Percentiles rank a stretch among this genome's conserved stretches.
Evolutionary conservation across 2,888 invertebrate species (phyloP).

Genomic region (Celastrina argiolus): DNA sequence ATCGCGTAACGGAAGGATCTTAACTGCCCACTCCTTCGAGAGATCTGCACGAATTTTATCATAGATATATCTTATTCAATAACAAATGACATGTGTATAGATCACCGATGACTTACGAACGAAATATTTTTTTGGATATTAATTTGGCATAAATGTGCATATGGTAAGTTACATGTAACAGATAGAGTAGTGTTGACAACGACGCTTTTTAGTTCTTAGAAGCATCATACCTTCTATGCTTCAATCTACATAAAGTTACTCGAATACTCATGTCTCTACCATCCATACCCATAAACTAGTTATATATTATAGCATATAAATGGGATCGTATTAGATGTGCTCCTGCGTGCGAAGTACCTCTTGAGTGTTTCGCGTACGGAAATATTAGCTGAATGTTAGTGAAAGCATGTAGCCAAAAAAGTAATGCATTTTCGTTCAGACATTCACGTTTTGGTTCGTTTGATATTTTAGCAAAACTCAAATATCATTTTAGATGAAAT

Average conservation of each 20-base stretch:
- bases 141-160: conserved; percentile 60
- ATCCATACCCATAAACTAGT: conserved; percentile 45
- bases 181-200: conserved; percentile 62
- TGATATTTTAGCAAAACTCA: conserved; percentile 8
- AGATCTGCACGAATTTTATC: conserved; percentile 24
- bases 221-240: conserved; percentile 61
- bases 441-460: conserved; percentile 24
- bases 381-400: conserved; percentile 35
- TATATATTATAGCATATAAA: conserved; percentile 30
- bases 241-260: conserved; percentile 53
- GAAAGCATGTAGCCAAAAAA: conserved; percentile 33
- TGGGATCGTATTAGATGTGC: conserved; percentile 32
- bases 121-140: conserved; percentile 56
- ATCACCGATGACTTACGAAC: conserved; percentile 45
- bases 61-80: conserved; percentile 42
- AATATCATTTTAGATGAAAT: conserved; percentile 17
- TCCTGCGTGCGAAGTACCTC: conserved; percentile 23
- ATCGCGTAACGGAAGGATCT: background rate
- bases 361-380: conserved; percentile 21
- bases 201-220: conserved; percentile 69
- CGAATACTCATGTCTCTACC: conserved; percentile 55
- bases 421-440: conserved; percentile 28
- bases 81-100: conserved; percentile 57
- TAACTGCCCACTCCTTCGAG: background rate
- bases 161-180: conserved; percentile 72